Evolutionary conservation across 2,113 vertebrate species (phyloP).

Genomic region (Poecile atricapillus): DNA sequence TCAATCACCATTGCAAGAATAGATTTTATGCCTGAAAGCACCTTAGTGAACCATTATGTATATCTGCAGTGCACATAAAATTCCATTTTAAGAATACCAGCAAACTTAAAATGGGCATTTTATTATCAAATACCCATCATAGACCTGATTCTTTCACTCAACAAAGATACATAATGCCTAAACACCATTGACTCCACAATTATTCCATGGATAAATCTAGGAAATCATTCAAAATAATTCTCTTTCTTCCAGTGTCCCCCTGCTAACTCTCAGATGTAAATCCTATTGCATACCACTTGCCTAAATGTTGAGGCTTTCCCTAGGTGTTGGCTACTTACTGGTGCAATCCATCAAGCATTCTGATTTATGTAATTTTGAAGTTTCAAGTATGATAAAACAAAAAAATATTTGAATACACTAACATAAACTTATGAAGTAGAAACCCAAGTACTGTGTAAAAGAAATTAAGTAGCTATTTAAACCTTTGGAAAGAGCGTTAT

Average conservation of each 20-base stretch:
- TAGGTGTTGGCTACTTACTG: neutral
- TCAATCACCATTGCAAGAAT: neutral
- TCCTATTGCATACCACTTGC: neutral
- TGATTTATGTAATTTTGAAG: neutral
- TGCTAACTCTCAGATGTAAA: neutral
- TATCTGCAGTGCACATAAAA: neutral
- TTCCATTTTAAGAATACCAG: neutral
- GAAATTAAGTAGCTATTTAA: neutral
- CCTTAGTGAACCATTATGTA: neutral
- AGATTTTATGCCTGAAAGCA: neutral
- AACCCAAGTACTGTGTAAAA: neutral
- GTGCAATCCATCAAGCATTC: neutral
- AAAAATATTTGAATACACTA: neutral
- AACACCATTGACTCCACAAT: neutral
- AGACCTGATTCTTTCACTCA: neutral
- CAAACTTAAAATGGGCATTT: neutral
- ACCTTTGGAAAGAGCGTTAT: neutral
- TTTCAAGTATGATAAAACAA: neutral
- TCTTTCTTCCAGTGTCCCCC: neutral
- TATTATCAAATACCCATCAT: neutral
- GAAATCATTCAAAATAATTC: neutral
- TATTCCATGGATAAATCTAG: neutral
- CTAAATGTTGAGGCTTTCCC: neutral
- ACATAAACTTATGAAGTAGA: neutral
- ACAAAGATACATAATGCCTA: neutral